A percentile compares a stretch with the other conserved stretches of the same genome.
These are phyloP conservation scores for Chironomus tentans DNA, from an alignment of 2,888 invertebrate genomes.

Conservation along the genomic window DNA sequence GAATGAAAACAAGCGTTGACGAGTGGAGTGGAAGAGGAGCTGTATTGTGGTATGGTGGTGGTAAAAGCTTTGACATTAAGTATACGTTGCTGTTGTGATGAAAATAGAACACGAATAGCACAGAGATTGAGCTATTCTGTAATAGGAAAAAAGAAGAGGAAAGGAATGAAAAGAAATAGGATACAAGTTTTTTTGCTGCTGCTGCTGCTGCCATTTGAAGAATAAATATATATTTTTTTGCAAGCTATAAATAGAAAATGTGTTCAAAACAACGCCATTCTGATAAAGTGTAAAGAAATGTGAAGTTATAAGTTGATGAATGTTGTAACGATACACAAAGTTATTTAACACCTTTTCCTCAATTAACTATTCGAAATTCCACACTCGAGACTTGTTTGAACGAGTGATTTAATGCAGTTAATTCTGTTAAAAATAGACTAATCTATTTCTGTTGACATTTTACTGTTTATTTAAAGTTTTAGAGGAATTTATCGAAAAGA, in stretches of 20 bases:
- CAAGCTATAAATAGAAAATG: background rate
- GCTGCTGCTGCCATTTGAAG: background rate
- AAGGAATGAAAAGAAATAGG: background rate
- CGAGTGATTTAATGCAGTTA: too few relatives aligned
- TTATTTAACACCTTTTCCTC: background rate
- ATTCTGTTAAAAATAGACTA: background rate
- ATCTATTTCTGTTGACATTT: slow-evolving; percentile 10
- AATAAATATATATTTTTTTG: background rate
- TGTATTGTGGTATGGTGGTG: background rate
- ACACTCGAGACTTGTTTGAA: background rate
- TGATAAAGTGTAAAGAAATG: too few relatives aligned
- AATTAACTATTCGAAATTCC: background rate
- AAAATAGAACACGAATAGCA: background rate
- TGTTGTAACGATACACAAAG: background rate
- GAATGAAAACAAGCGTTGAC: background rate
- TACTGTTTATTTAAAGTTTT: background rate
- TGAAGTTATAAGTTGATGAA: too few relatives aligned
- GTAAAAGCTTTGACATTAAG: background rate
- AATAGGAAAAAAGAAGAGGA: background rate
- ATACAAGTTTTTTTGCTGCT: background rate
- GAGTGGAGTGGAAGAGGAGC: too few relatives aligned
- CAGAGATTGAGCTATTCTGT: background rate
- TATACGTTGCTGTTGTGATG: background rate
- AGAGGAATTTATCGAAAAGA: background rate
- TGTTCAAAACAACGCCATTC: too few relatives aligned